Evolutionary conservation across 2,113 vertebrate species (phyloP).

Genomic region (Ctenodactylus gundi): DNA sequence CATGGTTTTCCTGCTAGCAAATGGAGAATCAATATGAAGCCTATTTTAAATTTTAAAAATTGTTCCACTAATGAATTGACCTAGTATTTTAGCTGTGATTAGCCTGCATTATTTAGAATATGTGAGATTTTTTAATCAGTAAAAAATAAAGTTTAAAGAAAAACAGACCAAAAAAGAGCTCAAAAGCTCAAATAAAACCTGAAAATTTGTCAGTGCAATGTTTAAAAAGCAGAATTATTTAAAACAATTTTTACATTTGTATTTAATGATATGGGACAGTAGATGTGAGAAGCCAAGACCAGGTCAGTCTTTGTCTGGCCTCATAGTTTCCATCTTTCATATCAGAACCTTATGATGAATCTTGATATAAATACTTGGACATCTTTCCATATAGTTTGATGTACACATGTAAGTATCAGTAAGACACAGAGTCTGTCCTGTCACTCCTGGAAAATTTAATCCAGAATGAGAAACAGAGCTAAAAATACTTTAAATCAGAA

Average conservation of each 20-base stretch:
- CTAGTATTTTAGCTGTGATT: neutral
- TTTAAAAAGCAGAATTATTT: neutral
- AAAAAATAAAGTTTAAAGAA: neutral
- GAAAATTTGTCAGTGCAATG: neutral
- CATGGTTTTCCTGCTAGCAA: neutral
- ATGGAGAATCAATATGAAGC: neutral
- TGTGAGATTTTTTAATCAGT: neutral
- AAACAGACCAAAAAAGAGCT: neutral
- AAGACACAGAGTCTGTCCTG: neutral
- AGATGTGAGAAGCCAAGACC: neutral
- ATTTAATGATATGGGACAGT: neutral
- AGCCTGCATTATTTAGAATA: neutral
- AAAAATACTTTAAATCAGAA: neutral
- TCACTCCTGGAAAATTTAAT: neutral
- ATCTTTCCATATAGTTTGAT: neutral
- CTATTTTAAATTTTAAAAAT: neutral
- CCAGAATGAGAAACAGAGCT: neutral
- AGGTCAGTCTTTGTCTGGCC: neutral
- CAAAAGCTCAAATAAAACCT: neutral
- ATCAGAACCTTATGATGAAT: neutral
- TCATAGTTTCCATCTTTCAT: neutral
- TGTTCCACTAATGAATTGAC: neutral
- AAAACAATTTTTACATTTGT: neutral
- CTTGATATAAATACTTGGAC: neutral
- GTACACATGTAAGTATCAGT: neutral